phyloP scores from a whole-genome alignment of 2,113 vertebrate species.

The Colossoma macropomum region DNA sequence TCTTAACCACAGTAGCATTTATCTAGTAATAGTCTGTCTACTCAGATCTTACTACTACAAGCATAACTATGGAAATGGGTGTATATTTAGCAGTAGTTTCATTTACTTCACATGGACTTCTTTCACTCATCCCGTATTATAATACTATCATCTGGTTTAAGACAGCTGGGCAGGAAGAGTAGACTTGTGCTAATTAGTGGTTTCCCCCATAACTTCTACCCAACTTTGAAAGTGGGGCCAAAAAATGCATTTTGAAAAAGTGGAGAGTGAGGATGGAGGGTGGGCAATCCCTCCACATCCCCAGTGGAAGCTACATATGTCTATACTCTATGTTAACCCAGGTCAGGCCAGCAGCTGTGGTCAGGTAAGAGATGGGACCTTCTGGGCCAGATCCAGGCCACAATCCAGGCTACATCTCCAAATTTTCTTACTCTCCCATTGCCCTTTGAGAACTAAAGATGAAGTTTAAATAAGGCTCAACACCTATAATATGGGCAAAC shows the following conservation, averaged over 20 bases:
- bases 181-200: background rate
- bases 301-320: background rate
- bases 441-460: too few species aligned
- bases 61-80: too few species aligned
- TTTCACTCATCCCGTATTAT: background rate
- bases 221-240: too few species aligned
- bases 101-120: too few species aligned
- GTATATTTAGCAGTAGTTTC: too few species aligned
- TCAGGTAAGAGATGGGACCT: constrained; percentile 1
- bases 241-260: too few species aligned
- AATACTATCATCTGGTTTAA: background rate
- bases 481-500: too few species aligned
- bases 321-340: background rate
- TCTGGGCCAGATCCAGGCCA: constrained; percentile 2
- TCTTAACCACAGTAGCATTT: too few species aligned
- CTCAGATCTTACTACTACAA: too few species aligned
- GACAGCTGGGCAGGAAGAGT: background rate
- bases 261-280: background rate
- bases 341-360: background rate
- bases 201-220: too few species aligned
- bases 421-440: background rate
- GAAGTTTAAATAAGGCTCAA: too few species aligned
- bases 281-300: background rate
- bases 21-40: too few species aligned
- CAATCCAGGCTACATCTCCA: background rate